phyloP scores from a whole-genome alignment of 2,797 vertebrate species.

The Gorsachius magnificus region DNA sequence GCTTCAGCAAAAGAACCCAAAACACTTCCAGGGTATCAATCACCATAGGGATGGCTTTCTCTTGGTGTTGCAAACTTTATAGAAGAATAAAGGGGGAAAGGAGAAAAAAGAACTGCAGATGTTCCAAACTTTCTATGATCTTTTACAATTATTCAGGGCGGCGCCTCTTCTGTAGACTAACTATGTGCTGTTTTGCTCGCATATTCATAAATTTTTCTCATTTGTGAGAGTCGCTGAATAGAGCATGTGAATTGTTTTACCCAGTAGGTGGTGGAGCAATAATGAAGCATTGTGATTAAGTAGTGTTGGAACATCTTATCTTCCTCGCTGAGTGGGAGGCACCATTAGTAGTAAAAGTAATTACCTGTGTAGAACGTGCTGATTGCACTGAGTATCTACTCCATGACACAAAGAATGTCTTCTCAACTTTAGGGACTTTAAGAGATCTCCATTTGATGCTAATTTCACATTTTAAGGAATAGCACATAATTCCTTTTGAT shows the following conservation, averaged over 20 bases:
- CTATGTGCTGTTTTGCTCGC: conserved; percentile 50
- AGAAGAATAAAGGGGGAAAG: too few relatives aligned
- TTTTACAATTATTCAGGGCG: conserved; percentile 34
- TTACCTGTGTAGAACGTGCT: conserved; percentile 80
- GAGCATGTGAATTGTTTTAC: conserved; percentile 82
- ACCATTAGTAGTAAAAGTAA: conserved; percentile 94
- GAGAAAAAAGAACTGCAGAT: conserved; percentile 7
- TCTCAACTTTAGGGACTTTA: conserved; percentile 62
- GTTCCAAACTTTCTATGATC: conserved; percentile 1
- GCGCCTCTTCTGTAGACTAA: conserved; percentile 39
- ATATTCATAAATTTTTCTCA: conserved; percentile 81
- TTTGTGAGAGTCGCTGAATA: conserved; percentile 74
- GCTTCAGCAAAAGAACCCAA: conserved; percentile 16
- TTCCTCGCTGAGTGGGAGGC: conserved; percentile 84
- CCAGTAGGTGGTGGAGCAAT: conserved; percentile 82
- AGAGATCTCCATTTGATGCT: conserved; percentile 69
- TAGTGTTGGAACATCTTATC: conserved; percentile 84
- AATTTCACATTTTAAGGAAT: conserved; percentile 70
- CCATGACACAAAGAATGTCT: conserved; percentile 51
- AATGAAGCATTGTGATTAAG: conserved; percentile 92
- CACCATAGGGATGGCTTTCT: neutral
- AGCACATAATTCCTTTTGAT: conserved; percentile 56
- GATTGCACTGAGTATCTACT: conserved; percentile 86
- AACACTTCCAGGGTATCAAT: conserved; percentile 23
- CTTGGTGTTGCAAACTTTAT: neutral